Conservation (phyloP, 2,797 vertebrate species). For the Diglossa cyanea region DNA sequence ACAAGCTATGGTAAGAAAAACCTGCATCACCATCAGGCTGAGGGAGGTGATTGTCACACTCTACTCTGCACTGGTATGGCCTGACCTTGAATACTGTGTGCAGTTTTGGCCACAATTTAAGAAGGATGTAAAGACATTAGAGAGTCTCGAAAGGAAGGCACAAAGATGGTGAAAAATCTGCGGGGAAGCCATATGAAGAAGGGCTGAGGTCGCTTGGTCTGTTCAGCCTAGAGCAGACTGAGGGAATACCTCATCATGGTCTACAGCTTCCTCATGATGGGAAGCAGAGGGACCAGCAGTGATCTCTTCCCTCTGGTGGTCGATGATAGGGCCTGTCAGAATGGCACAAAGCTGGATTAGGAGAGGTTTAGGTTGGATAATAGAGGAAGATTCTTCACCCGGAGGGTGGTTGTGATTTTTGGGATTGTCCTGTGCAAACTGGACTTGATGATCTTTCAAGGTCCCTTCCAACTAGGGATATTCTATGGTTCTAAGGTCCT, state of each 20-base stretch:
- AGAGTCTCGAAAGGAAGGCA: background rate
- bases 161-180: background rate
- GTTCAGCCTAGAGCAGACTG: background rate
- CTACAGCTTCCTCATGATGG: background rate
- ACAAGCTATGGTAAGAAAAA: background rate
- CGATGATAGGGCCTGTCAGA: background rate
- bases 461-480: background rate
- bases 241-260: background rate
- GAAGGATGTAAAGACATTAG: background rate
- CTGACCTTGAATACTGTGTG: background rate
- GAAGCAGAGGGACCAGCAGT: background rate
- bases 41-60: background rate
- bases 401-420: background rate
- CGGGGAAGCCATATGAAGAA: background rate
- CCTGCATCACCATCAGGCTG: fast-evolving
- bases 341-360: background rate
- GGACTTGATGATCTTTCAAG: background rate
- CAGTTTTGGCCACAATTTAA: background rate
- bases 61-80: background rate
- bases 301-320: background rate
- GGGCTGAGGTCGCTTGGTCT: background rate
- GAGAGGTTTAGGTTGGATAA: background rate
- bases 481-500: background rate
- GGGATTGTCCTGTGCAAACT: background rate
- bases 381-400: background rate